These are phyloP conservation scores for Antheraea assamensis DNA, from an alignment of 2,888 invertebrate species.

Conservation along the genomic window DNA sequence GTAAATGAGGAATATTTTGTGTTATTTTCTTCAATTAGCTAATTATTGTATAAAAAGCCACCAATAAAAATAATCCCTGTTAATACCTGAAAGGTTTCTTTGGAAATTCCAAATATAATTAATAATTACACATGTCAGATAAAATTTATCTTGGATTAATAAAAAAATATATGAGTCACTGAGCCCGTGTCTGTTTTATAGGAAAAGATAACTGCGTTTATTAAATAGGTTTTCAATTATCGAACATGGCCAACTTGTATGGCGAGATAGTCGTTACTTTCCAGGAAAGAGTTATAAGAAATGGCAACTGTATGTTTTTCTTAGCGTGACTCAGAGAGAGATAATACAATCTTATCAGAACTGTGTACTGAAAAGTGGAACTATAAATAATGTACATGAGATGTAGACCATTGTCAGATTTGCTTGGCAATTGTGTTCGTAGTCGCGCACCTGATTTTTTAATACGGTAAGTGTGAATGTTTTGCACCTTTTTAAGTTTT, in stretches of 20 bases:
- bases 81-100: neutral
- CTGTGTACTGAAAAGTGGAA: neutral
- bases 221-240: neutral
- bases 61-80: too few species aligned
- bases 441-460: neutral
- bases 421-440: neutral
- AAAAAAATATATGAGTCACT: neutral
- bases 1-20: too few species aligned
- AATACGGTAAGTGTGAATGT: neutral
- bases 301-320: neutral
- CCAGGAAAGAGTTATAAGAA: neutral
- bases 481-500: neutral
- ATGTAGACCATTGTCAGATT: neutral
- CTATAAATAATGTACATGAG: slow-evolving; percentile 24
- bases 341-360: slow-evolving; percentile 24
- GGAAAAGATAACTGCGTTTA: neutral
- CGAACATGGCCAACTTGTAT: neutral
- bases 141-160: neutral
- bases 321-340: slow-evolving; percentile 16
- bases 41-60: too few species aligned
- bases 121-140: neutral
- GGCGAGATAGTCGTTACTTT: neutral
- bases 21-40: too few species aligned
- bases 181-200: neutral
- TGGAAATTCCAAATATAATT: neutral